Evolutionary conservation across 1,140 invertebrate genomes (phyloP), one percentile per base, ranked within the genome.

Genomic region (Chymomyza costata): DNA sequence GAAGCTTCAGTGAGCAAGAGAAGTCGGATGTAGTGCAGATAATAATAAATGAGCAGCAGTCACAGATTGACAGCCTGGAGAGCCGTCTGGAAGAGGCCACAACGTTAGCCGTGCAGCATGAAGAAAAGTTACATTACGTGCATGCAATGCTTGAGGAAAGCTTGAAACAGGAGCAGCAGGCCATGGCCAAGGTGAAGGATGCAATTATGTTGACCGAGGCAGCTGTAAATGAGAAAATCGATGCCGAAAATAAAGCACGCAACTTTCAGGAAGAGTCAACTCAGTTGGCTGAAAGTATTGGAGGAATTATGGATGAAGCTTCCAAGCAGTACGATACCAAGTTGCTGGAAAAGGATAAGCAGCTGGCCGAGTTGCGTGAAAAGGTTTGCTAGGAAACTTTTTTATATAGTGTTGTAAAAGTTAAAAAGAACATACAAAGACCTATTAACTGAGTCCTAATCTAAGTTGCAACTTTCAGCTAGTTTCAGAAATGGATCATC

Each of bases 291-390:
- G 50, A 32, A 8, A 82, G 50, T 5, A 78, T 86, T 14, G 74
- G 81, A 16, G 55, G 58, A 45, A 90, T 91, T 13, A 89, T 91
- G 65, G 85, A 91, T 39, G 88, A 89, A 31, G 87, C 91, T 52
- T 89, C 89, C 5, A 78, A 83, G 1, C 91, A 89, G 74, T 87
- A 92, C 51, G 89, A 91, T 73, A 86, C 80, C 38, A 89, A 90
- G 82, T 90, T 92, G 55, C 70, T 85, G 6, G 76, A 87, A 17
- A 83, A 89, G 16, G 87, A 86, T 39, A 86, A 87, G 67, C 81
- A 87, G 56, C 86, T 90, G 25, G 53, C n/a, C 0, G 1, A 5
- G 0, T 18, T 78, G 1, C 74, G 64, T 10, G 62, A 84, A 10
- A 80, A 85, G 62, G 87, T 73, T 0, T 32, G 15, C n/a, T 1